These are phyloP conservation scores for Cryptops parisi DNA, from an alignment of 2,888 invertebrate species.

Conservation along the genomic window DNA sequence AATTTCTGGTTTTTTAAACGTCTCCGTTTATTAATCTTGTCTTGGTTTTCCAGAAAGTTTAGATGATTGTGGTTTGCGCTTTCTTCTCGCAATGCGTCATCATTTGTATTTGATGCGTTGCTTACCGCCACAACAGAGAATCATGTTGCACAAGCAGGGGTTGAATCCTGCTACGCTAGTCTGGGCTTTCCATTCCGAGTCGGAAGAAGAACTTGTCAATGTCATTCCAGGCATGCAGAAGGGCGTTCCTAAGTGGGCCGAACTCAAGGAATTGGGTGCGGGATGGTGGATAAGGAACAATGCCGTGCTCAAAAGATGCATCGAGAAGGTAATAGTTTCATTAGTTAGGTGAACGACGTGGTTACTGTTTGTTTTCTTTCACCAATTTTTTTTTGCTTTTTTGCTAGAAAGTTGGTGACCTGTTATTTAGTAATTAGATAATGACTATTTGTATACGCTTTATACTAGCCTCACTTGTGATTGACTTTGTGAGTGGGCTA, in stretches of 20 bases:
- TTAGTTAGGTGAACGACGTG: neutral
- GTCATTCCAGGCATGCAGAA: constrained; percentile 53
- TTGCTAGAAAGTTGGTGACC: too few species aligned
- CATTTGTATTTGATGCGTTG: constrained; percentile 89
- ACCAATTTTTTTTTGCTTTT: too few species aligned
- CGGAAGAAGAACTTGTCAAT: constrained; percentile 83
- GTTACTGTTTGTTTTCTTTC: too few species aligned
- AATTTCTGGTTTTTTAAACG: neutral
- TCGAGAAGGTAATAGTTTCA: constrained; percentile 51
- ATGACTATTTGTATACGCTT: too few species aligned
- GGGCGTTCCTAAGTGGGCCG: constrained; percentile 58
- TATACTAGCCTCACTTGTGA: too few species aligned
- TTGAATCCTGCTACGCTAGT: constrained; percentile 55
- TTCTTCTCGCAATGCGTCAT: constrained; percentile 93
- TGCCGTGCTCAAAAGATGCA: constrained; percentile 60
- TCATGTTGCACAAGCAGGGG: constrained; percentile 69
- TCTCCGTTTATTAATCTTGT: neutral
- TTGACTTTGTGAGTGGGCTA: too few species aligned
- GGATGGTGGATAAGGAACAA: constrained; percentile 94
- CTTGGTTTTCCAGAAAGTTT: constrained; percentile 44
- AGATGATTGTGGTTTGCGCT: constrained; percentile 94
- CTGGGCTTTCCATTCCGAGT: constrained; percentile 99
- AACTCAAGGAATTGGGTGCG: constrained; percentile 75
- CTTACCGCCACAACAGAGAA: constrained; percentile 75
- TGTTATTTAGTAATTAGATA: too few species aligned